Evolutionary conservation across 2,888 invertebrate genomes (phyloP).

Genomic region (Drosophila macrospina): DNA sequence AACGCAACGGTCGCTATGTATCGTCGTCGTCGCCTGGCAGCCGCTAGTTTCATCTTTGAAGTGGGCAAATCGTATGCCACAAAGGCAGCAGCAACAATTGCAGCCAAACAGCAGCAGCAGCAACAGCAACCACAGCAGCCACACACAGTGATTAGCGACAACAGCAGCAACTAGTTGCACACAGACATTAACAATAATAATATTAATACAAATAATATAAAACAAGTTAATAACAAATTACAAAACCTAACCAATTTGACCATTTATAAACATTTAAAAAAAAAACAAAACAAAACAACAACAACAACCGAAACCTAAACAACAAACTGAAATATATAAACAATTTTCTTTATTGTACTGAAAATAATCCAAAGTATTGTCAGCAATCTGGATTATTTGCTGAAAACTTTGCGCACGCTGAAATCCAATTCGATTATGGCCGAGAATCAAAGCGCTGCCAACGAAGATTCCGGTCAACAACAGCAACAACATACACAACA

Average conservation of each 20-base stretch:
- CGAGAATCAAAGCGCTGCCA: slow-evolving; percentile 85
- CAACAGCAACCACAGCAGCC: slow-evolving; percentile 31
- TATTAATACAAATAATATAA: neutral
- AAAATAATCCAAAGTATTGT: slow-evolving; percentile 73
- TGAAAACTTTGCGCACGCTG: slow-evolving; percentile 83
- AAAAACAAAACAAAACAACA: too few species aligned
- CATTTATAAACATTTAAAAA: slow-evolving; percentile 15
- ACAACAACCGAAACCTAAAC: too few species aligned
- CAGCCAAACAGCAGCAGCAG: slow-evolving; percentile 33
- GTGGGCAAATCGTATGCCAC: slow-evolving; percentile 64
- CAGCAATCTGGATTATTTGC: slow-evolving; percentile 84
- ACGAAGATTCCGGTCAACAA: slow-evolving; percentile 85
- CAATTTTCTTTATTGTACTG: slow-evolving; percentile 12
- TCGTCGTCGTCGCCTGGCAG: slow-evolving; percentile 71
- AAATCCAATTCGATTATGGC: slow-evolving; percentile 85
- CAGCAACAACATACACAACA: slow-evolving; percentile 80
- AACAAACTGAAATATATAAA: neutral
- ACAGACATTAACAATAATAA: slow-evolving; percentile 13
- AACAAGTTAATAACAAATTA: too few species aligned
- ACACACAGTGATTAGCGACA: slow-evolving; percentile 27
- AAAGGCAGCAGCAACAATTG: slow-evolving; percentile 34
- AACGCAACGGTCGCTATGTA: slow-evolving; percentile 69
- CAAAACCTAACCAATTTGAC: slow-evolving; percentile 10
- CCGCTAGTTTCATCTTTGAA: slow-evolving; percentile 71
- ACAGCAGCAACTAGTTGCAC: slow-evolving; percentile 38